Evolutionary conservation across 2,113 vertebrate genomes (phyloP).

Genomic region (Oryzias javanicus): DNA sequence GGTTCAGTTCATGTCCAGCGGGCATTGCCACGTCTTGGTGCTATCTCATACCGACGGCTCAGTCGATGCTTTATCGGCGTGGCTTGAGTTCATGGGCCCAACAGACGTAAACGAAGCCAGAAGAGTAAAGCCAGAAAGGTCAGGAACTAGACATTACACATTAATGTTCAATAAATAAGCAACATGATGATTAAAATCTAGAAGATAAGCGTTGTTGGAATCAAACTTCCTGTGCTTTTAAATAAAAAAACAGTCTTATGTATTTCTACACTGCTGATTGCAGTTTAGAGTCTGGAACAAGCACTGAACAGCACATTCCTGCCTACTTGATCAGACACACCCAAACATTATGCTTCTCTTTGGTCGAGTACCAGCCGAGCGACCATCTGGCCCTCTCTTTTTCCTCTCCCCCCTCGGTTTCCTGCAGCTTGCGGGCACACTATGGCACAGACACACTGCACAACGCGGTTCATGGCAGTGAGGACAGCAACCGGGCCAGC

Average conservation of each 20-base stretch:
- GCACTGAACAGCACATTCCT: constrained; percentile 49
- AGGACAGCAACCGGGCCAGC: constrained; percentile 75
- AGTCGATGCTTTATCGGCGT: constrained; percentile 73
- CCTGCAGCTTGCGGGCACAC: constrained; percentile 83
- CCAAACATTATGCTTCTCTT: constrained; percentile 65
- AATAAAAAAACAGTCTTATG: not conserved
- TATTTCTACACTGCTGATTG: constrained; percentile 27
- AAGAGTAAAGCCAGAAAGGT: constrained; percentile 82
- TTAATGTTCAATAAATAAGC: not conserved
- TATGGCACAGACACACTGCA: constrained; percentile 82
- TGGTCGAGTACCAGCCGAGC: constrained; percentile 66
- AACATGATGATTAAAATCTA: not conserved
- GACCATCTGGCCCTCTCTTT: constrained; percentile 74
- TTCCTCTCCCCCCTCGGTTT: constrained; percentile 44
- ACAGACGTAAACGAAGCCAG: constrained; percentile 78
- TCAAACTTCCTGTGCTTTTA: not conserved
- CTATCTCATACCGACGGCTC: constrained; percentile 74
- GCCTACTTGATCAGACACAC: constrained; percentile 60
- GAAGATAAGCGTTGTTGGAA: not conserved
- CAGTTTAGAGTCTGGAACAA: constrained; percentile 36
- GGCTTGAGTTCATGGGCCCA: constrained; percentile 82
- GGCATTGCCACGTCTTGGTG: constrained; percentile 81
- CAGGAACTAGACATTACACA: constrained; percentile 7
- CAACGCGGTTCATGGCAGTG: constrained; percentile 84
- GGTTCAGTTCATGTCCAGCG: constrained; percentile 84